Conservation (phyloP, 2,113 vertebrate species). For the Planiliza haematocheilus region DNA sequence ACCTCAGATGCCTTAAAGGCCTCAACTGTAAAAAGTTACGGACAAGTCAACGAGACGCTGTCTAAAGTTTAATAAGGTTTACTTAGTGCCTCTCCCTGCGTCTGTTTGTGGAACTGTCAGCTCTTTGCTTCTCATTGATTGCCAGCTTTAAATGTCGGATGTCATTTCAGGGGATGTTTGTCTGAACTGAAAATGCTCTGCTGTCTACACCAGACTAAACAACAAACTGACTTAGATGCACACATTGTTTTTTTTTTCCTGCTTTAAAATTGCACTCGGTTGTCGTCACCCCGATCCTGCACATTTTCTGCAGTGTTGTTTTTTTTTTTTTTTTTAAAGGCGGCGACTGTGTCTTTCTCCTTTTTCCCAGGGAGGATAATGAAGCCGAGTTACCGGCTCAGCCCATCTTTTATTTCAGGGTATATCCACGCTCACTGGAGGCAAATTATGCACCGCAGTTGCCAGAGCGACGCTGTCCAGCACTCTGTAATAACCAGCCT, state of each 20-base stretch:
- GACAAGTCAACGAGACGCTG: too few species aligned
- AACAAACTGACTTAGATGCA: slow-evolving; percentile 19
- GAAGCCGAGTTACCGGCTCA: slow-evolving; percentile 46
- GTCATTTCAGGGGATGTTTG: too few species aligned
- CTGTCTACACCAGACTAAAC: slow-evolving; percentile 63
- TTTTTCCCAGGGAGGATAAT: slow-evolving; percentile 25
- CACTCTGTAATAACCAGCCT: slow-evolving; percentile 61
- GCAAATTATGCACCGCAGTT: slow-evolving; percentile 69
- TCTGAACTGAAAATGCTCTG: slow-evolving; percentile 36
- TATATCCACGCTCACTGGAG: slow-evolving; percentile 41
- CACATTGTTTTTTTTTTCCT: slow-evolving; percentile 41
- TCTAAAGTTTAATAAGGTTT: too few species aligned
- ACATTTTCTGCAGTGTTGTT: slow-evolving; percentile 32
- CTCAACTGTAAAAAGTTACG: too few species aligned
- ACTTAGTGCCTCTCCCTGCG: too few species aligned
- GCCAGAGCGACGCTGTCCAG: slow-evolving; percentile 67
- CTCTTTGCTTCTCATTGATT: too few species aligned
- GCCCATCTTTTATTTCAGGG: slow-evolving; percentile 69
- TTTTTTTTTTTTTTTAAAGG: slow-evolving; percentile 41
- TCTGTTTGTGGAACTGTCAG: too few species aligned
- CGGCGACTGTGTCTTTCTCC: slow-evolving; percentile 5
- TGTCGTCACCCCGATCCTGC: slow-evolving; percentile 32
- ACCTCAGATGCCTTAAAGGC: too few species aligned
- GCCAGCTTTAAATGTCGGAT: too few species aligned
- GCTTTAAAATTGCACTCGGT: slow-evolving; percentile 31